Evolutionary conservation across 2,797 vertebrate genomes (phyloP).

Genomic region (Bradypodion pumilum): DNA sequence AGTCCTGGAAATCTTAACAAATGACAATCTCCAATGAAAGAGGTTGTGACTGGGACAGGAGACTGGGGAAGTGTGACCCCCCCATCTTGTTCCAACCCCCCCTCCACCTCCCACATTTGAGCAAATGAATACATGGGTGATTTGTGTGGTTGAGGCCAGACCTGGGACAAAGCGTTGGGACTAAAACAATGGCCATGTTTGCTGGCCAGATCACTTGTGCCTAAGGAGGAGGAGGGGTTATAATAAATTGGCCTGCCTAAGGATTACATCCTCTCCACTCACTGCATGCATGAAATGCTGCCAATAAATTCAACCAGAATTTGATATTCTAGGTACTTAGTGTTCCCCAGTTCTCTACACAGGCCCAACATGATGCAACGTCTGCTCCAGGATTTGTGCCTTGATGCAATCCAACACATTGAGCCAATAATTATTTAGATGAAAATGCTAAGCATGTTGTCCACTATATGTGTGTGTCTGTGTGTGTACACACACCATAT

Average conservation of each 20-base stretch:
- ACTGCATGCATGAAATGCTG: background rate
- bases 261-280: background rate
- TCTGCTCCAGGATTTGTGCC: background rate
- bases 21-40: too few relatives aligned
- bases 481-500: too few relatives aligned
- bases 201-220: conserved; percentile 35
- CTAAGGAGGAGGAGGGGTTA: background rate
- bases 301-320: background rate
- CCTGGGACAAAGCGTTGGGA: too few relatives aligned
- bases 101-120: conserved; percentile 7
- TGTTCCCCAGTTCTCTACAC: background rate
- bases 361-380: background rate
- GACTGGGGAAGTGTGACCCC: too few relatives aligned
- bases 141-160: conserved; percentile 20
- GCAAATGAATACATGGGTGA: conserved; percentile 12
- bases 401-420: background rate
- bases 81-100: too few relatives aligned
- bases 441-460: too few relatives aligned
- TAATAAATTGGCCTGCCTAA: conserved; percentile 21
- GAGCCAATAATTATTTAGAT: too few relatives aligned
- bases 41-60: too few relatives aligned
- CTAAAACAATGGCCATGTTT: too few relatives aligned
- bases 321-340: conserved; percentile 1
- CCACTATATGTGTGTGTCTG: too few relatives aligned
- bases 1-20: too few relatives aligned